Evolutionary conservation across 2,888 invertebrate genomes (phyloP).

Genomic region (Pachycephus smyrnensis): DNA sequence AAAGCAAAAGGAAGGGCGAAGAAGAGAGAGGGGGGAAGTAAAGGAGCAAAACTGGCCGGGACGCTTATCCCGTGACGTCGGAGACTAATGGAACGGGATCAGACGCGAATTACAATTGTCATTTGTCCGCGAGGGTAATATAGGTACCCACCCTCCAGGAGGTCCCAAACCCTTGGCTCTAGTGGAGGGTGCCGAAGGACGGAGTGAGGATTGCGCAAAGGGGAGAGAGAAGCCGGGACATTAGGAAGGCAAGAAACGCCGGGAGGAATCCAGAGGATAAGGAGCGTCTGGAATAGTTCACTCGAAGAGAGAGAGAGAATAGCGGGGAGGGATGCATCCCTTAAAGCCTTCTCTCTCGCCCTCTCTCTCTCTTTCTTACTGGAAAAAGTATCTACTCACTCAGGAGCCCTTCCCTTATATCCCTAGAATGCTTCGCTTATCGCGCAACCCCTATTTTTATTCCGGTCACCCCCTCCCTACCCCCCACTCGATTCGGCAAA

Average conservation of each 20-base stretch:
- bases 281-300: slow-evolving; percentile 6
- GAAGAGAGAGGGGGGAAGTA: not conserved
- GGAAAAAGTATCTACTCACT: not conserved
- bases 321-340: slow-evolving; percentile 6
- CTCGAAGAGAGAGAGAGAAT: slow-evolving; percentile 1
- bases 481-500: slow-evolving; percentile 5
- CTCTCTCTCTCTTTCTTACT: slow-evolving; percentile 22
- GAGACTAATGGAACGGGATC: not conserved
- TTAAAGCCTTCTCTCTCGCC: slow-evolving; percentile 26
- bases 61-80: not conserved
- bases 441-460: slow-evolving; percentile 46
- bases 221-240: slow-evolving; percentile 32
- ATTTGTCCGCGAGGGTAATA: slow-evolving; percentile 48
- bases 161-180: slow-evolving; percentile 22
- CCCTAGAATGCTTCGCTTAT: slow-evolving; percentile 32
- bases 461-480: slow-evolving; percentile 19
- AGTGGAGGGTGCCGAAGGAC: not conserved
- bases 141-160: slow-evolving; percentile 35
- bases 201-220: slow-evolving; percentile 31
- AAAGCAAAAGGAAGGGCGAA: not conserved
- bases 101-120: slow-evolving; percentile 43
- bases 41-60: not conserved
- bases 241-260: slow-evolving; percentile 39
- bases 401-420: not conserved
- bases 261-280: slow-evolving; percentile 29